Percentiles rank a stretch among this genome's conserved stretches.
Conservation (phyloP, 2,888 invertebrate genomes). For the Hymenopus coronatus region DNA sequence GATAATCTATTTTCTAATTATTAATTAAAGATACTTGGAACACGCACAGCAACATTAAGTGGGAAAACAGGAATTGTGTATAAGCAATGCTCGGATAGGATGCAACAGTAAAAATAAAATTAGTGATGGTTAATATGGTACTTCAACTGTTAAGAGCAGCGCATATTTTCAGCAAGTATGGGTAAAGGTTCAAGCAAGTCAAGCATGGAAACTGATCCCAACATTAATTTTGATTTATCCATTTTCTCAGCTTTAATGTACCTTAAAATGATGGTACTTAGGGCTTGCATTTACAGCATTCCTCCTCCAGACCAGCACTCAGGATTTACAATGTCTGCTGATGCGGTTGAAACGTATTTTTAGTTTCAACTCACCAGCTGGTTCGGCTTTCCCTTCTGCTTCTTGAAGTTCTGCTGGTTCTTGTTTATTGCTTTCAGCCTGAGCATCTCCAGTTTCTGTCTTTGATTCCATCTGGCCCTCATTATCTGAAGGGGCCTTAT, state of each 20-base stretch:
- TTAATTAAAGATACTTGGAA: too few relatives aligned
- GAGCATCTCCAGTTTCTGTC: neutral
- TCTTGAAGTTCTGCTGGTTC: neutral
- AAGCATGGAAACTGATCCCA: neutral
- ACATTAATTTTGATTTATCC: neutral
- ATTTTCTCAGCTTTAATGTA: neutral
- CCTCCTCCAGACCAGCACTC: neutral
- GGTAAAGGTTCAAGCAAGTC: neutral
- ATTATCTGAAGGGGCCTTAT: constrained; percentile 25
- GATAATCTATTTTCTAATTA: too few relatives aligned
- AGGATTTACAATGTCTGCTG: neutral
- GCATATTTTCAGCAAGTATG: neutral
- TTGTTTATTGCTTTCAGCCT: neutral
- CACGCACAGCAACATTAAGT: too few relatives aligned
- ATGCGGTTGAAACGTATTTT: neutral
- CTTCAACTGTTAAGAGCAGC: neutral
- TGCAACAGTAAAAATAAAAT: neutral
- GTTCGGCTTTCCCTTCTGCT: neutral
- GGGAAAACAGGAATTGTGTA: too few relatives aligned
- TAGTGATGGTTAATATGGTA: neutral
- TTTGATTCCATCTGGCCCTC: constrained; percentile 15
- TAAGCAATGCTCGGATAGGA: too few relatives aligned
- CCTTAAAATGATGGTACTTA: neutral
- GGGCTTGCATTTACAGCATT: neutral
- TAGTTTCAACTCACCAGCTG: neutral